Conservation (phyloP, 2,888 invertebrate species). For the Salpingus planirostris region DNA sequence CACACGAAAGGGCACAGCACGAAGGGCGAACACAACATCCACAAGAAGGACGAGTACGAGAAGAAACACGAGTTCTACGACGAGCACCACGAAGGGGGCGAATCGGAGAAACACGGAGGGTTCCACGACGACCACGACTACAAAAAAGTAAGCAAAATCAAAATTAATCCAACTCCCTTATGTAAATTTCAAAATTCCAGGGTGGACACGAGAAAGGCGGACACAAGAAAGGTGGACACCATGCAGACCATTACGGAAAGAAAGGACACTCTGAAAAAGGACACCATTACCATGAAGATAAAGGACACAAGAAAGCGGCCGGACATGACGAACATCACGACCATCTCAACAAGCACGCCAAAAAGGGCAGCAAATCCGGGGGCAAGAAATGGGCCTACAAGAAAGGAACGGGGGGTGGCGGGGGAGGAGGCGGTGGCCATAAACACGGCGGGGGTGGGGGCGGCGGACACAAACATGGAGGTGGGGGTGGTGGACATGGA, state of each 20-base stretch:
- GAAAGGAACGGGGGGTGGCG: constrained; percentile 14
- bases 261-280: constrained; percentile 50
- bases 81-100: constrained; percentile 60
- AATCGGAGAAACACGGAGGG: constrained; percentile 57
- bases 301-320: constrained; percentile 49
- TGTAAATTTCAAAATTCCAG: constrained; percentile 16
- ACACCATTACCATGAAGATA: constrained; percentile 45
- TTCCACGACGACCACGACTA: constrained; percentile 47
- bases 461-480: constrained; percentile 11
- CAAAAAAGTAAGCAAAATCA: constrained; percentile 35
- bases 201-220: constrained; percentile 52
- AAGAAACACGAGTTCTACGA: constrained; percentile 70
- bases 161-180: neutral
- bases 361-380: constrained; percentile 41
- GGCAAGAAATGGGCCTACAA: constrained; percentile 49
- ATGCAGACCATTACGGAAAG: constrained; percentile 49
- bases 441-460: constrained; percentile 12
- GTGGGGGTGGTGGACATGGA: constrained; percentile 8
- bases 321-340: constrained; percentile 51
- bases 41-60: constrained; percentile 67
- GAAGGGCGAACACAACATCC: constrained; percentile 64
- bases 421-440: constrained; percentile 12
- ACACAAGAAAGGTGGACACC: constrained; percentile 44
- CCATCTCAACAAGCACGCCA: constrained; percentile 42
- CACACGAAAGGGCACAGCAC: constrained; percentile 67